Percentiles rank a stretch among this genome's conserved stretches.
phyloP scores from a whole-genome alignment of 2,888 invertebrate species.

The Drepanosiphum platanoidis region DNA sequence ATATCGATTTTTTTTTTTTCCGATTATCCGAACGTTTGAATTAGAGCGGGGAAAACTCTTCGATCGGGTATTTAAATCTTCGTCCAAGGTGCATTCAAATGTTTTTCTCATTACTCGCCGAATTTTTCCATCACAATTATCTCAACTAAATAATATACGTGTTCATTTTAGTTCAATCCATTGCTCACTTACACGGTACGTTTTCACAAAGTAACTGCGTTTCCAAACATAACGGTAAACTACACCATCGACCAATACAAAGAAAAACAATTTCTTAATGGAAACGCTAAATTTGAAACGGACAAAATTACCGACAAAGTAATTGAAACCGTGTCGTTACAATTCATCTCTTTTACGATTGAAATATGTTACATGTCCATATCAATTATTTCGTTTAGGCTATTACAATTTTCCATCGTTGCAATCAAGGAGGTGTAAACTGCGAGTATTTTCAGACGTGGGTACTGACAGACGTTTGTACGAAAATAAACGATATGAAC shows the following conservation, averaged over 20 bases:
- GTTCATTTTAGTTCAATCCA: conserved; percentile 1
- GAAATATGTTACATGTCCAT: too few relatives aligned
- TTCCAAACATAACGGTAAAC: not conserved
- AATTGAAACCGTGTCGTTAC: not conserved
- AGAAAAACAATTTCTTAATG: not conserved
- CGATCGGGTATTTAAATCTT: too few relatives aligned
- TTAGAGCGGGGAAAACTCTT: too few relatives aligned
- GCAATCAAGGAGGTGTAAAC: not conserved
- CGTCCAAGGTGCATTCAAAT: too few relatives aligned
- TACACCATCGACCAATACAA: conserved; percentile 3
- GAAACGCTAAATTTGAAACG: not conserved
- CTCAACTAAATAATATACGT: too few relatives aligned
- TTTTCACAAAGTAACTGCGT: accelerated
- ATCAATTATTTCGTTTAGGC: not conserved
- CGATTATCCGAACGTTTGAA: too few relatives aligned
- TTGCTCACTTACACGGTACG: not conserved
- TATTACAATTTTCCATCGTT: not conserved
- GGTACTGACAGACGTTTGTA: not conserved
- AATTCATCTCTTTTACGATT: too few relatives aligned
- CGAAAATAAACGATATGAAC: not conserved
- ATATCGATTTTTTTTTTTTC: too few relatives aligned
- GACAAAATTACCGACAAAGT: not conserved
- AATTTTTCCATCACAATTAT: too few relatives aligned
- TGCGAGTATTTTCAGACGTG: conserved; percentile 46
- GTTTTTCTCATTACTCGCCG: too few relatives aligned